Percentiles rank a stretch among this genome's conserved stretches.
Conservation (phyloP, 2,113 vertebrate species). For the Coryphaenoides rupestris region DNA sequence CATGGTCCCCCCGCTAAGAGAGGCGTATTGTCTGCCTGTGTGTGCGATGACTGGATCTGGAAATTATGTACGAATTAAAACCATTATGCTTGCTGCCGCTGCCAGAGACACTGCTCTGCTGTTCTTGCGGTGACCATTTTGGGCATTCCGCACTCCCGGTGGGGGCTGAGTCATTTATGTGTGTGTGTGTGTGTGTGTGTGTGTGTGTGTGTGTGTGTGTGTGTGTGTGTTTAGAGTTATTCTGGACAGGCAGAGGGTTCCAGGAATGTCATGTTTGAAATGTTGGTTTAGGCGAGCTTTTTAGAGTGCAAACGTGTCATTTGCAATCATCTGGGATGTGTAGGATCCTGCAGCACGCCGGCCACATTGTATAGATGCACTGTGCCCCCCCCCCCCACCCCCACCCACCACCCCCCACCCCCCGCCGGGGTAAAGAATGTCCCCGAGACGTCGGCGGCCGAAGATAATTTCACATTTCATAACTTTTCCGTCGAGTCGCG, state of each 20-base stretch:
- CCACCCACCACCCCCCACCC: too few relatives aligned
- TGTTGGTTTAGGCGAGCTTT: constrained; percentile 47
- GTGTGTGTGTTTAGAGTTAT: constrained; percentile 49
- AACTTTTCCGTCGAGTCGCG: too few relatives aligned
- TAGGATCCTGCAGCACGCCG: constrained; percentile 47
- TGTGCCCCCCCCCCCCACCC: too few relatives aligned
- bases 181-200: too few relatives aligned
- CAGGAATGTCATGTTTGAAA: constrained; percentile 59
- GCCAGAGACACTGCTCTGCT: constrained; percentile 40
- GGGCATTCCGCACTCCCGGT: constrained; percentile 41
- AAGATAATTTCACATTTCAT: too few relatives aligned
- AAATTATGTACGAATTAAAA: constrained; percentile 70
- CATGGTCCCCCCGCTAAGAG: constrained; percentile 44
- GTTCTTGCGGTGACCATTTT: constrained; percentile 50
- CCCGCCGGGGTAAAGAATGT: constrained; percentile 33
- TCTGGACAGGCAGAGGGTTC: constrained; percentile 53
- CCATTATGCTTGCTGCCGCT: constrained; percentile 55
- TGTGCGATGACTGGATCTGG: constrained; percentile 65
- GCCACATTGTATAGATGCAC: constrained; percentile 35
- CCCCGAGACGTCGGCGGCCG: background rate
- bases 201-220: constrained; percentile 27
- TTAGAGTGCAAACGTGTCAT: constrained; percentile 47
- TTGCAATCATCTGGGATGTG: constrained; percentile 45
- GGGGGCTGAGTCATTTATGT: constrained; percentile 50
- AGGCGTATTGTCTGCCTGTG: constrained; percentile 60